These are phyloP conservation scores for Esox niger DNA, from an alignment of 2,113 vertebrate genomes.

Conservation along the genomic window DNA sequence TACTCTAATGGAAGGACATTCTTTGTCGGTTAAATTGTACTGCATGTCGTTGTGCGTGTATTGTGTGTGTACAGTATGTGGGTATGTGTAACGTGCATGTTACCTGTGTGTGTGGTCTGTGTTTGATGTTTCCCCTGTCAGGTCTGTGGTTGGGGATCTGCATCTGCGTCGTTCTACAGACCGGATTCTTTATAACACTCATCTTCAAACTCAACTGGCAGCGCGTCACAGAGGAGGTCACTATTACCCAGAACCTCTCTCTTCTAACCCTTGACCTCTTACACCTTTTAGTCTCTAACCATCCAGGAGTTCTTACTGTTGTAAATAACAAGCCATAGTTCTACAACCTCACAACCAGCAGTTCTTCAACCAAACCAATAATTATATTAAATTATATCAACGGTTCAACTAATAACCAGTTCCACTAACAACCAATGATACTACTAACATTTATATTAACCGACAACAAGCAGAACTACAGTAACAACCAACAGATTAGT, in stretches of 20 bases:
- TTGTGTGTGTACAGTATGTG: neutral
- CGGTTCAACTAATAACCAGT: no score
- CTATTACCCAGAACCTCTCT: neutral
- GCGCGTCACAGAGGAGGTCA: conserved; percentile 80
- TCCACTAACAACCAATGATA: no score
- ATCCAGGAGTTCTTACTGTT: no score
- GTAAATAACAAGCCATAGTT: no score
- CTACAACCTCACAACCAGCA: no score
- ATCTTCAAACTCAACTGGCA: conserved; percentile 84
- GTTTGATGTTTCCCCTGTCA: conserved; percentile 34
- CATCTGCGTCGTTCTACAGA: conserved; percentile 66
- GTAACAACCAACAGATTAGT: no score
- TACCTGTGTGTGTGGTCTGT: conserved; percentile 1
- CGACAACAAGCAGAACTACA: neutral
- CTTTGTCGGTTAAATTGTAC: no score
- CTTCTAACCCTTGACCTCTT: neutral
- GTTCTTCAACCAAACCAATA: no score
- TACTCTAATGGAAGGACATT: no score
- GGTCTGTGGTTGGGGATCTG: conserved; percentile 85
- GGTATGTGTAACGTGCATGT: neutral
- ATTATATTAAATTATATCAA: no score
- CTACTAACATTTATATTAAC: neutral
- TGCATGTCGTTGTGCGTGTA: no score
- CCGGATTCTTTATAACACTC: conserved; percentile 70
- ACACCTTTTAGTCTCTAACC: no score